Conservation (phyloP, 2,113 vertebrate genomes). For the Balaeniceps rex region DNA sequence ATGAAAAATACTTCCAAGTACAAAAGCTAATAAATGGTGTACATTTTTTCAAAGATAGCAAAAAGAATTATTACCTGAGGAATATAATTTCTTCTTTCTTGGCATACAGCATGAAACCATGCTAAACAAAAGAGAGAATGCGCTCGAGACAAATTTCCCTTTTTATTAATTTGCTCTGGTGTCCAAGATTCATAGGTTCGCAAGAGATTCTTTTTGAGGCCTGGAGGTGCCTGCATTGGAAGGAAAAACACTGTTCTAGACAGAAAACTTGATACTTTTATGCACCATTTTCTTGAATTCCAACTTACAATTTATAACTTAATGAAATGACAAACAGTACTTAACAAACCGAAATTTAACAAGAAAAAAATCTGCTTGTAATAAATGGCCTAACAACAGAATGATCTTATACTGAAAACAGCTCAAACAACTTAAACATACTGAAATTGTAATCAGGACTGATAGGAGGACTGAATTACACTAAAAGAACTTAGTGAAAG, state of each 20-base stretch:
- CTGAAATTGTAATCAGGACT: background rate
- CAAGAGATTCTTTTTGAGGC: conserved; percentile 95
- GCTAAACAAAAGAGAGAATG: conserved; percentile 94
- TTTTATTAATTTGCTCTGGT: conserved; percentile 90
- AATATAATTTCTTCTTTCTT: conserved; percentile 97
- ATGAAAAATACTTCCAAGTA: background rate
- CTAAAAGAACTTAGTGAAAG: background rate
- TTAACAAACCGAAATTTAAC: background rate
- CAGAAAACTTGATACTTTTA: background rate
- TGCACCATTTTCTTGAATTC: background rate
- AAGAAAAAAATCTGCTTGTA: background rate
- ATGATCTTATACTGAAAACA: background rate
- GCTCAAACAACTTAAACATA: background rate
- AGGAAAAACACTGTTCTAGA: background rate
- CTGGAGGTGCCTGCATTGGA: conserved; percentile 86
- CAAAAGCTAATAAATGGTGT: background rate
- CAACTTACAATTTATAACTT: background rate
- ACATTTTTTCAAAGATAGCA: background rate
- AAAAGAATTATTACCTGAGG: conserved; percentile 81
- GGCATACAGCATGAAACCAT: conserved; percentile 98
- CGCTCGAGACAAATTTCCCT: conserved; percentile 80
- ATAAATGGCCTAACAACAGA: background rate
- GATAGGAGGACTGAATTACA: background rate
- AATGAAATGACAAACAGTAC: background rate
- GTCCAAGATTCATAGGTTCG: conserved; percentile 97